Conservation (phyloP, 2,113 vertebrate species). For the Ceyx margarethae region DNA sequence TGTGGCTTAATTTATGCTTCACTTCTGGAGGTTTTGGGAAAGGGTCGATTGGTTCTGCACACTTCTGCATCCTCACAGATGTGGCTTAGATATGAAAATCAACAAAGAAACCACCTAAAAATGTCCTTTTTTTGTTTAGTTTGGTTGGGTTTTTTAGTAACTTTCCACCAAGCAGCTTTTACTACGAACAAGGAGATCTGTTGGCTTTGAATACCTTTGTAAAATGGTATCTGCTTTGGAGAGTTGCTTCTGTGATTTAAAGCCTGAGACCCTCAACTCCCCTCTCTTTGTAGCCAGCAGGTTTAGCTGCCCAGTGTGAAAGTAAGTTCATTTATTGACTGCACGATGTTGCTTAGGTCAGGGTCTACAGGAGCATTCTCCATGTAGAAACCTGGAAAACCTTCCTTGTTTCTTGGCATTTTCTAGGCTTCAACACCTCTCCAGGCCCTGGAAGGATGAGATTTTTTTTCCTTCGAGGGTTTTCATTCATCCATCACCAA, state of each 20-base stretch:
- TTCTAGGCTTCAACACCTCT: not conserved
- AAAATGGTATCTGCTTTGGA: not conserved
- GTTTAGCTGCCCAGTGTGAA: not conserved
- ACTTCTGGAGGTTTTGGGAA: not conserved
- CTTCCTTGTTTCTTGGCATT: not conserved
- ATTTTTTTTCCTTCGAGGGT: not conserved
- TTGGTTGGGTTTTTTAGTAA: not conserved
- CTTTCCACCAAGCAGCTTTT: not conserved
- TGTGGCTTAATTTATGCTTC: not conserved
- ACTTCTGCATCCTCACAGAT: not conserved
- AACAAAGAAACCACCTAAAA: rapidly evolving
- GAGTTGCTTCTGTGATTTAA: not conserved
- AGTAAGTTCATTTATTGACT: not conserved
- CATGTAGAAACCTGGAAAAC: not conserved
- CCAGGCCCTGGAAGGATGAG: not conserved
- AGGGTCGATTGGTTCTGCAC: not conserved
- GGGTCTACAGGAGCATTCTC: not conserved
- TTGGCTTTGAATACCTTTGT: not conserved
- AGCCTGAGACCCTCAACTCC: not conserved
- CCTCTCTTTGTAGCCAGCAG: not conserved
- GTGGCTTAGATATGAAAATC: rapidly evolving
- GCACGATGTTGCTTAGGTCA: not conserved
- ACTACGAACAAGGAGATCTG: rapidly evolving
- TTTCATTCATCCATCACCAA: not conserved
- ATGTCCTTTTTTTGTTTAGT: not conserved